Conservation (phyloP, 2,888 invertebrate species). For the Argyresthia goedartella region DNA sequence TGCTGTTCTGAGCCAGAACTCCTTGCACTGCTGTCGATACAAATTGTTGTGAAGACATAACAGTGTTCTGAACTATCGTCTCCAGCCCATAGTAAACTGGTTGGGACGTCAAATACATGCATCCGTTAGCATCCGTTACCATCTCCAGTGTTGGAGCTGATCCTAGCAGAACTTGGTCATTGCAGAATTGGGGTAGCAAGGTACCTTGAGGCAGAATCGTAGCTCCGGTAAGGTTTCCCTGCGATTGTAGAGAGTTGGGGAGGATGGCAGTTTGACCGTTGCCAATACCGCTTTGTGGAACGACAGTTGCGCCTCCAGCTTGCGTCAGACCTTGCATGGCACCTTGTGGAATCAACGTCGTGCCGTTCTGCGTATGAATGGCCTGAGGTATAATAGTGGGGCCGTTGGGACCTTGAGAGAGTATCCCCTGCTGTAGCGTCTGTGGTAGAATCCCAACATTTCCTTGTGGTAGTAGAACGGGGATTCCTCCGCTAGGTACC, state of each 20-base stretch:
- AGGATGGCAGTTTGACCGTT: slow-evolving; percentile 64
- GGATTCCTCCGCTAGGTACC: slow-evolving; percentile 71
- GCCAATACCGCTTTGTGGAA: slow-evolving; percentile 59
- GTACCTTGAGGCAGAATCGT: slow-evolving; percentile 74
- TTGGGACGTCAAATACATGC: slow-evolving; percentile 75
- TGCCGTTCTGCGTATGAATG: slow-evolving; percentile 69
- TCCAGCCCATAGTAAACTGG: slow-evolving; percentile 87
- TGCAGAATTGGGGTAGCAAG: slow-evolving; percentile 61
- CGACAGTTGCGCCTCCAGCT: slow-evolving; percentile 52
- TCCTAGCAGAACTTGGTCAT: slow-evolving; percentile 74
- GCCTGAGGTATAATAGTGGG: slow-evolving; percentile 74
- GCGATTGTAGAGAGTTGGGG: slow-evolving; percentile 60
- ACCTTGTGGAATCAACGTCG: slow-evolving; percentile 74
- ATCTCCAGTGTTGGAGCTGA: slow-evolving; percentile 74
- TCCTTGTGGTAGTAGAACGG: slow-evolving; percentile 65
- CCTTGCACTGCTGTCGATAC: slow-evolving; percentile 86
- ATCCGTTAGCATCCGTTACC: slow-evolving; percentile 72
- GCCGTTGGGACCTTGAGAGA: slow-evolving; percentile 68
- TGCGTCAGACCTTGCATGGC: slow-evolving; percentile 51
- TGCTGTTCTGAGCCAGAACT: slow-evolving; percentile 83
- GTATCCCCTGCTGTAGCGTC: slow-evolving; percentile 63
- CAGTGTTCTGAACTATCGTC: slow-evolving; percentile 89
- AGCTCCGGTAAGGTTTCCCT: slow-evolving; percentile 69
- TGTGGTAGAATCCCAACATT: slow-evolving; percentile 65
- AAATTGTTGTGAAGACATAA: slow-evolving; percentile 91